Conservation (phyloP, 2,113 vertebrate species). For the Microcebus tavaratra region DNA sequence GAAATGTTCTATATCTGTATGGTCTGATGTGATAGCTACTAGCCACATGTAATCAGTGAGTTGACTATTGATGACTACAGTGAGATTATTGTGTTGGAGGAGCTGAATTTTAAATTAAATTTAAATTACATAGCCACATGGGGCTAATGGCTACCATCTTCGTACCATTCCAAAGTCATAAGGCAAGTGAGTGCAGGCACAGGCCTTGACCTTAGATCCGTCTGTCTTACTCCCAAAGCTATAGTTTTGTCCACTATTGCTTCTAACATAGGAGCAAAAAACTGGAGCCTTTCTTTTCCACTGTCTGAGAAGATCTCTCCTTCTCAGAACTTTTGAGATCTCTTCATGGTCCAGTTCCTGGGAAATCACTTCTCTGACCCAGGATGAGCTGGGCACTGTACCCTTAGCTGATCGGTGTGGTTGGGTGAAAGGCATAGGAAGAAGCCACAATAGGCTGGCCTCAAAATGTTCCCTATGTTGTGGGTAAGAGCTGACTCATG, state of each 20-base stretch:
- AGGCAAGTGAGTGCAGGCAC: not conserved
- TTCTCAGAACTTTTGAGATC: not conserved
- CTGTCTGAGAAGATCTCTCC: not conserved
- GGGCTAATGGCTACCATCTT: not conserved
- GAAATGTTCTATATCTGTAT: not conserved
- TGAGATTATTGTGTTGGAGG: not conserved
- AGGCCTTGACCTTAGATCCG: not conserved
- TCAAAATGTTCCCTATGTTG: not conserved
- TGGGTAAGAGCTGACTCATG: not conserved
- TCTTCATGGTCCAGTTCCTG: not conserved
- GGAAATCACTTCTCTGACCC: not conserved
- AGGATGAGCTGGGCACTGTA: not conserved
- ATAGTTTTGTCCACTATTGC: not conserved
- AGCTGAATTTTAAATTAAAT: not conserved
- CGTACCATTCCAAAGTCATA: not conserved
- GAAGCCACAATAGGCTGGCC: not conserved
- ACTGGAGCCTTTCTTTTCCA: not conserved
- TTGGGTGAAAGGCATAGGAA: not conserved
- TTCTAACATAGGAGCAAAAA: not conserved
- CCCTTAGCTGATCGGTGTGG: not conserved
- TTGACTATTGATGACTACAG: not conserved
- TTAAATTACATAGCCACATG: not conserved
- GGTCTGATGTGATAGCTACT: no score
- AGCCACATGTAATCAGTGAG: not conserved
- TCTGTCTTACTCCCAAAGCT: not conserved